Base-by-base conservation (phyloP, 2,797 vertebrate species). In the Jordanella pulchra region DNA sequence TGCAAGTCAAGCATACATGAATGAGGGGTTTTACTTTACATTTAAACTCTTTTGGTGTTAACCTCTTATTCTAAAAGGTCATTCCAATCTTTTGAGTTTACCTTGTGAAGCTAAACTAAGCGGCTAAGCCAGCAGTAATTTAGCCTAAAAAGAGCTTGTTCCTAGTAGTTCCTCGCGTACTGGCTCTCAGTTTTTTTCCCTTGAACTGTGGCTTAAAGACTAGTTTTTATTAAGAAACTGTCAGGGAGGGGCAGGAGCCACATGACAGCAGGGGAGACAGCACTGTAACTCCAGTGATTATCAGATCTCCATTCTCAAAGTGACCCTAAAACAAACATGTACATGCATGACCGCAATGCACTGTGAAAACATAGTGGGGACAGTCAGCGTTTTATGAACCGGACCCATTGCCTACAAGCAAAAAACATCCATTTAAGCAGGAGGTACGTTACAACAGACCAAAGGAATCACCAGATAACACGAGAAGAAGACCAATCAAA, bases 171-270 rank as follows among this genome's bases (percentile, higher is more conserved):
- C n/a, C n/a, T n/a, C 7, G n/a, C 77, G 67, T 80, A 39, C 64
- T 72, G 75, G 7, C 28, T 9, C 23, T 68, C 60, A 25, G 30
- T 14, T 72, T 67, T 83, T 25, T 64, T 56, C 72, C 76, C 77
- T 69, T 74, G 30, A 53, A 66, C 55, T 87, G 66, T 86, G 83
- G 79, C 81, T 85, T 67, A 86, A 86, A 83, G 78, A 76, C 81
- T 75, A 60, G 82, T 88, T 92, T 89, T 76, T 74, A 87, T 93
- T 86, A 90, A 73, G 32, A 71, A 72, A 56, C 83, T 81, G 71
- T 75, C 64, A 77, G 80, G 86, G 83, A 73, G 81, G 75, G 63
- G 82, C 63, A 39, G 70, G 27, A 69, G 77, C 77, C 76, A 78
- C 84, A 84, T 82, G 74, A 81, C 84, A 87, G 72, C 55, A 4